These are phyloP conservation scores for Calypte anna DNA, from an alignment of 2,113 vertebrate genomes.

Conservation along the genomic window DNA sequence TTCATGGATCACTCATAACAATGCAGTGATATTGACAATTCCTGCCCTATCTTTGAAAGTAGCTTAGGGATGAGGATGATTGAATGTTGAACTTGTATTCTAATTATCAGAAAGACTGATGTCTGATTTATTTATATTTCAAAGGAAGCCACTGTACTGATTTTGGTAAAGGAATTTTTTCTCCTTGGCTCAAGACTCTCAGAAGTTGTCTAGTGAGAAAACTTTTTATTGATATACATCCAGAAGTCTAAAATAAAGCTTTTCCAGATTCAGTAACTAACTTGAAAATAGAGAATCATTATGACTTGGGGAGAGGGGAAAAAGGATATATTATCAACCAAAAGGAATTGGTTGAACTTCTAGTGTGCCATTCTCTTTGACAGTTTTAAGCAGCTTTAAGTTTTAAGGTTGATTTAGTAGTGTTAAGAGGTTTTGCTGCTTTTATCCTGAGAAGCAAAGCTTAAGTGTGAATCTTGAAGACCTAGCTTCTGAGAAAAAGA, in stretches of 20 bases:
- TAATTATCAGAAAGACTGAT: background rate
- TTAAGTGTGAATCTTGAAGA: constrained; percentile 26
- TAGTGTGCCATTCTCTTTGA: background rate
- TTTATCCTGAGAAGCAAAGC: constrained; percentile 40
- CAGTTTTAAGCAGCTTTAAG: background rate
- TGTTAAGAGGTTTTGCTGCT: constrained; percentile 25
- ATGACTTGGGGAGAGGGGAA: background rate
- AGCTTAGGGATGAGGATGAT: background rate
- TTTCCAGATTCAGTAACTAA: background rate
- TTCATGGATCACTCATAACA: background rate
- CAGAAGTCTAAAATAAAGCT: background rate
- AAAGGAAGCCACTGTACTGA: background rate
- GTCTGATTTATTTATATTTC: background rate
- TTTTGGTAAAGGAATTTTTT: background rate
- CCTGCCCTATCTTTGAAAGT: background rate
- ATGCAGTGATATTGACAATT: background rate
- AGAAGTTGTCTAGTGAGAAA: background rate
- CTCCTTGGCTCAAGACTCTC: background rate
- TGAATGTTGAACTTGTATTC: background rate
- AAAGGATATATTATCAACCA: background rate
- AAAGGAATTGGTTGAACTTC: constrained; percentile 11
- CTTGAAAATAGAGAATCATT: background rate
- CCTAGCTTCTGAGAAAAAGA: background rate
- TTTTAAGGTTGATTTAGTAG: background rate
- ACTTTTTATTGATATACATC: background rate